Conservation (phyloP, 2,797 vertebrate species). For the Meda fulgida region DNA sequence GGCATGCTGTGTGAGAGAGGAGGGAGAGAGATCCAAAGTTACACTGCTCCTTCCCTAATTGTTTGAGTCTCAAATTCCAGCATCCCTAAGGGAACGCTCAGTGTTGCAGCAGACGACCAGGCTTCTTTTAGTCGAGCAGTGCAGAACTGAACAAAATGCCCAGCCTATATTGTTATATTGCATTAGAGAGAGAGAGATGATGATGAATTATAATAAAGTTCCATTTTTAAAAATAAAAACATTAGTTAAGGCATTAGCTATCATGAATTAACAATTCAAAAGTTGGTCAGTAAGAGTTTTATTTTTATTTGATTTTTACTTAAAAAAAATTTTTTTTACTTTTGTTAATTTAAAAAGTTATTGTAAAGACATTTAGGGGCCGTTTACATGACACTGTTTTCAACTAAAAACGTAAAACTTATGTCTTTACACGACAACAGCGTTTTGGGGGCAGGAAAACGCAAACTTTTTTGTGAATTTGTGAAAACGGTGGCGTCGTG, state of each 20-base stretch:
- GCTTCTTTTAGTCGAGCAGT: background rate
- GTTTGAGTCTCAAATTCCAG: conserved; percentile 46
- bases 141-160: conserved; percentile 15
- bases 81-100: conserved; percentile 40
- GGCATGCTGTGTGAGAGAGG: conserved; percentile 11
- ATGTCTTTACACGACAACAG: too few species aligned
- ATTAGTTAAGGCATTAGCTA: background rate
- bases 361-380: background rate
- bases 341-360: background rate
- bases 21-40: background rate
- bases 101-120: conserved; percentile 9
- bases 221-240: background rate
- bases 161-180: background rate
- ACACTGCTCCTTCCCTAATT: conserved; percentile 15
- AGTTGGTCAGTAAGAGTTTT: too few species aligned
- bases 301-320: too few species aligned
- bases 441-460: too few species aligned
- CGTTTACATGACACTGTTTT: background rate
- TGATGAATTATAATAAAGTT: background rate
- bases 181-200: background rate
- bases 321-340: too few species aligned
- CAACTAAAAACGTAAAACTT: background rate
- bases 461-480: background rate
- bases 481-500: background rate
- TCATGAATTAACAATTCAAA: background rate